Evolutionary conservation across 2,797 vertebrate species (phyloP).

Genomic region (Geotrypetes seraphini): DNA sequence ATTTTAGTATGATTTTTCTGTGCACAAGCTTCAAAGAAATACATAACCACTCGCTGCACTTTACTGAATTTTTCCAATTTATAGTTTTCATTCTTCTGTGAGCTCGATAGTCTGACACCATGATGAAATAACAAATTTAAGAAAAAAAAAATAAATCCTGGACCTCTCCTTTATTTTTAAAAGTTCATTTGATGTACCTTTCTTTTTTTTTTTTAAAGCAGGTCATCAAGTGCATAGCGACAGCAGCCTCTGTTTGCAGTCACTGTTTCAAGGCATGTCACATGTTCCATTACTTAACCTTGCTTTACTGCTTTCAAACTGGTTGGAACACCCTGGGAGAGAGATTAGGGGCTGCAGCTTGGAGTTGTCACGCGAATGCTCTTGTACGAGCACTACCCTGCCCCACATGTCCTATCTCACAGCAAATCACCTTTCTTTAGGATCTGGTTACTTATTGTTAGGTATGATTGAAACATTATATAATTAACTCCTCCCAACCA

Average conservation of each 20-base stretch:
- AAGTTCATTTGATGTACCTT: constrained; percentile 31
- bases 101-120: too few species aligned
- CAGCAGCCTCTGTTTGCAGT: constrained; percentile 88
- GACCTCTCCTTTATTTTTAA: constrained; percentile 28
- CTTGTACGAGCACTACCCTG: background rate
- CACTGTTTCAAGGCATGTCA: constrained; percentile 98
- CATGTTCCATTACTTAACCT: constrained; percentile 98
- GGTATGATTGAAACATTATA: constrained; percentile 34
- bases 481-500: constrained; percentile 50
- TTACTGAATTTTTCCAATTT: too few species aligned
- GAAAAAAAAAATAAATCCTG: too few species aligned
- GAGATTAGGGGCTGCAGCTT: constrained; percentile 55
- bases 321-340: constrained; percentile 93
- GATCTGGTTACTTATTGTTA: constrained; percentile 53
- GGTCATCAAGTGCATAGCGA: constrained; percentile 88
- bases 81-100: too few species aligned
- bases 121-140: too few species aligned
- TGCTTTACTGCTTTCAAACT: constrained; percentile 98
- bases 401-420: background rate
- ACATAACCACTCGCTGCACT: too few species aligned
- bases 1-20: too few species aligned
- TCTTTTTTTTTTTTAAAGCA: constrained; percentile 41
- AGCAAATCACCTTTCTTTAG: background rate
- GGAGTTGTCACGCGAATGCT: too few species aligned
- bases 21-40: too few species aligned